phyloP scores from a whole-genome alignment of 2,113 vertebrate genomes.

The Ia io region DNA sequence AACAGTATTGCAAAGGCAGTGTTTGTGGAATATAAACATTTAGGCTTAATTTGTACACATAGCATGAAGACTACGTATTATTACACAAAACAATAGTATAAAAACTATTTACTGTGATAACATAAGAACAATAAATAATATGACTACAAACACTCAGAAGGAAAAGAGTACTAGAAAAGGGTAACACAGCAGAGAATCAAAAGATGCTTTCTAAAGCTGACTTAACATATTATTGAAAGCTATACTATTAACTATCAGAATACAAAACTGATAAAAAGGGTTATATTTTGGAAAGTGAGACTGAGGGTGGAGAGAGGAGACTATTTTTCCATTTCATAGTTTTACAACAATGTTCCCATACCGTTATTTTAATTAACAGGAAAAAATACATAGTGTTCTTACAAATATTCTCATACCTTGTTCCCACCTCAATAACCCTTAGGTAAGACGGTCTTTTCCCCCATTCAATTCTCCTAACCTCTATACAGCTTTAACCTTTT shows the following conservation, averaged over 20 bases:
- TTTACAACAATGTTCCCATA: not conserved
- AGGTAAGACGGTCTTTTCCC: not conserved
- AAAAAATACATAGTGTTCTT: not conserved
- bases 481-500: not conserved
- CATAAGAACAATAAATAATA: not conserved
- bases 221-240: not conserved
- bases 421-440: not conserved
- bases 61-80: not conserved
- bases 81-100: not conserved
- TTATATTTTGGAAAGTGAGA: not conserved
- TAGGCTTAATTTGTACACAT: not conserved
- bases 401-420: not conserved
- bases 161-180: not conserved
- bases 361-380: not conserved
- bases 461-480: not conserved
- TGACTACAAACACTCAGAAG: not conserved
- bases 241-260: slow-evolving; percentile 15
- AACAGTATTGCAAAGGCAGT: not conserved
- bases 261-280: not conserved
- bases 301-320: not conserved
- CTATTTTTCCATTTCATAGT: slow-evolving; percentile 5
- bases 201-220: not conserved
- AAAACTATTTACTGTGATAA: slow-evolving; percentile 13
- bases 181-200: not conserved
- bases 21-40: not conserved